Evolutionary conservation across 2,797 vertebrate genomes (phyloP).

Genomic region (Lepus oiostolus): DNA sequence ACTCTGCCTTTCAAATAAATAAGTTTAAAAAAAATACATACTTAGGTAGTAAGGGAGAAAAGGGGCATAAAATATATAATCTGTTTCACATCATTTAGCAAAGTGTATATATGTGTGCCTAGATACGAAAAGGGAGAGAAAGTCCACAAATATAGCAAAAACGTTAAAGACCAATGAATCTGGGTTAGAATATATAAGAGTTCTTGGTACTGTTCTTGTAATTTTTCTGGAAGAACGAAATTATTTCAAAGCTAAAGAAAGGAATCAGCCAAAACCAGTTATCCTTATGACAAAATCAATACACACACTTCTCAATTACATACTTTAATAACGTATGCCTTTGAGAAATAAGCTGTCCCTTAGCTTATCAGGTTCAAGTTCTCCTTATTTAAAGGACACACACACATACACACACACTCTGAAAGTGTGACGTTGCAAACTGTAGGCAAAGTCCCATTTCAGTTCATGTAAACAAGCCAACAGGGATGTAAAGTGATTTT

Average conservation of each 20-base stretch:
- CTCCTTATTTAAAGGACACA: constrained; percentile 36
- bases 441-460: neutral
- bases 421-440: constrained; percentile 30
- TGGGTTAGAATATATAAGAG: neutral
- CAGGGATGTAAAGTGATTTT: neutral
- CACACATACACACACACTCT: neutral
- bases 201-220: neutral
- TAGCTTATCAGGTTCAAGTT: neutral
- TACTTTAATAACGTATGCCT: constrained; percentile 35
- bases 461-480: neutral
- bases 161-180: neutral
- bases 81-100: neutral
- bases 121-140: neutral
- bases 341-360: constrained; percentile 28
- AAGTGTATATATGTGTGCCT: neutral
- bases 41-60: neutral
- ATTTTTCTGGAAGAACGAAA: neutral
- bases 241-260: constrained; percentile 57
- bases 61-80: neutral
- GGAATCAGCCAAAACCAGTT: neutral
- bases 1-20: no score
- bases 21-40: neutral
- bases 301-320: neutral
- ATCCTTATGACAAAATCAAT: neutral
- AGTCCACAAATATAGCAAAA: constrained; percentile 2